Conservation (phyloP, 1,140 invertebrate species). For the Megathymus violae region DNA sequence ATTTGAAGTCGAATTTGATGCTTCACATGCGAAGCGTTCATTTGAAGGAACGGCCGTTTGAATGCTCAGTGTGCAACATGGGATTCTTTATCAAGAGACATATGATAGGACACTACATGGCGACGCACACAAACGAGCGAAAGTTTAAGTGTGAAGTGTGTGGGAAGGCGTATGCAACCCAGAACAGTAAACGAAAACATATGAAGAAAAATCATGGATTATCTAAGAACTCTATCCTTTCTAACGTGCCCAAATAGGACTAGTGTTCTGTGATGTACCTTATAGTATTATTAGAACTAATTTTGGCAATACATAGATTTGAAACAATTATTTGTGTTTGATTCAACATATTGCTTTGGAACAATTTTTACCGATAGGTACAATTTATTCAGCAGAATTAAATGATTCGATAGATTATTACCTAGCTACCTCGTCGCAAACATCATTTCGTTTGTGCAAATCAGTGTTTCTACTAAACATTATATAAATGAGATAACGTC, state of each 20-base stretch:
- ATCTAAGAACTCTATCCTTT: constrained; percentile 46
- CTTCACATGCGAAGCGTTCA: constrained; percentile 74
- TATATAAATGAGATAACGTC: too few relatives aligned
- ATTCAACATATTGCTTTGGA: too few relatives aligned
- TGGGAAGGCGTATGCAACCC: constrained; percentile 71
- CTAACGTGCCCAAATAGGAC: constrained; percentile 38
- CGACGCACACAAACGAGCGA: constrained; percentile 74
- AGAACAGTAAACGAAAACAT: constrained; percentile 71
- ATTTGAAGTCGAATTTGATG: constrained; percentile 71
- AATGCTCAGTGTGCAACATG: constrained; percentile 74
- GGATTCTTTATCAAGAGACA: constrained; percentile 74
- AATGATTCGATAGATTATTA: too few relatives aligned
- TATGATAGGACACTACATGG: constrained; percentile 72
- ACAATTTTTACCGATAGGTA: too few relatives aligned
- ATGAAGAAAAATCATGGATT: constrained; percentile 77
- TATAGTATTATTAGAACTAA: constrained; percentile 20
- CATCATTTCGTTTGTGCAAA: too few relatives aligned
- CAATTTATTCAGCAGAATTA: too few relatives aligned
- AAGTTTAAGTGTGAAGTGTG: constrained; percentile 52
- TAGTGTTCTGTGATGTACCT: constrained; percentile 9
- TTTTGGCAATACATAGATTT: neutral
- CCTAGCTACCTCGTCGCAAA: too few relatives aligned
- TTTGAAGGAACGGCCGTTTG: constrained; percentile 70
- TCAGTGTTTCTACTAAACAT: too few relatives aligned
- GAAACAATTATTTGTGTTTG: neutral